phyloP scores from a whole-genome alignment of 2,113 vertebrate genomes.

The Ctenomys sociabilis region DNA sequence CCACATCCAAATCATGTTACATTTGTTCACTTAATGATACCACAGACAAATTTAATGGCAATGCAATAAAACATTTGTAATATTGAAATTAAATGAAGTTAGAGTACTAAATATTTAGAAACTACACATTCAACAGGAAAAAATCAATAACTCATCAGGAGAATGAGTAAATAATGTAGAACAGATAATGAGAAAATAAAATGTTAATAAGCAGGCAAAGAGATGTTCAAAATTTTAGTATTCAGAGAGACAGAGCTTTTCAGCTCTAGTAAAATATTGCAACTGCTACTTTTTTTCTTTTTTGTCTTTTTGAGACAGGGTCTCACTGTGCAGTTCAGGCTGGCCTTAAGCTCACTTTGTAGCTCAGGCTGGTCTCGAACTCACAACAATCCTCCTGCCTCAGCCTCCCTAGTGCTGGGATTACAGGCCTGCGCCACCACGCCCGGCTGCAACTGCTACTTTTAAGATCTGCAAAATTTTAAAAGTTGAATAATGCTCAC shows the following conservation, averaged over 20 bases:
- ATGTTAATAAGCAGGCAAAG: not conserved
- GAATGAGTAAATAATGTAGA: not conserved
- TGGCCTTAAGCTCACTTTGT: no score
- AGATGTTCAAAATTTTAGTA: constrained; percentile 1
- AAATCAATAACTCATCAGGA: not conserved
- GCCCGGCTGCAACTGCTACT: not conserved
- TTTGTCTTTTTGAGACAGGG: no score
- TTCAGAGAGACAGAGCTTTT: not conserved
- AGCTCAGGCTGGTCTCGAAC: no score
- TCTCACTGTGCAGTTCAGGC: no score
- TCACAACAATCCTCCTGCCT: no score
- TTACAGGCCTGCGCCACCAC: no score
- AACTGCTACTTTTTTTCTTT: not conserved
- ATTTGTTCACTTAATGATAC: not conserved
- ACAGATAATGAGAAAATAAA: not conserved
- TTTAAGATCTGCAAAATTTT: not conserved
- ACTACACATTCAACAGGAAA: not conserved
- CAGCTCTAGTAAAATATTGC: not conserved
- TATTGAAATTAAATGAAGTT: not conserved
- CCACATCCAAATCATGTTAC: not conserved
- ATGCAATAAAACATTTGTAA: not conserved
- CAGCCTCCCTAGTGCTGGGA: no score
- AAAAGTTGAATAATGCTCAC: not conserved
- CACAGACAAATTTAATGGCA: not conserved
- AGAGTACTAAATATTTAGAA: not conserved